A percentile compares a stretch with the other conserved stretches of the same genome.
phyloP scores from a whole-genome alignment of 2,113 vertebrate genomes.

The Sebastes fasciatus region DNA sequence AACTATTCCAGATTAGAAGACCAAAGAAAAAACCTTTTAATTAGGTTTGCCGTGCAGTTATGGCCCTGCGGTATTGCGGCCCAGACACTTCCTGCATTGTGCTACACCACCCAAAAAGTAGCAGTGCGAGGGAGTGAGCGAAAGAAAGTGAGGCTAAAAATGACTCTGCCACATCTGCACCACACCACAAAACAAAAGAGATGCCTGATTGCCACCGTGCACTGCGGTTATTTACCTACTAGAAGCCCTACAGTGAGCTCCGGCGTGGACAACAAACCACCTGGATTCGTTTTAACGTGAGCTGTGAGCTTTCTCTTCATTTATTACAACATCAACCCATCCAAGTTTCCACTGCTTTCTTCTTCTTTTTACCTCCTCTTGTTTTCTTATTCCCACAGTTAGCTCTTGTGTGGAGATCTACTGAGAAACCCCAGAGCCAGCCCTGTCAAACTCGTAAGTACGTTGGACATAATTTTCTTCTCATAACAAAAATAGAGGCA shows the following conservation, averaged over 20 bases:
- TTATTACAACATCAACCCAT: constrained; percentile 5
- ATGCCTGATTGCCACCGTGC: constrained; percentile 49
- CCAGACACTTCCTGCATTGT: constrained; percentile 81
- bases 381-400: constrained; percentile 35
- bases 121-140: constrained; percentile 52
- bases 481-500: constrained; percentile 75
- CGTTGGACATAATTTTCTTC: constrained; percentile 50
- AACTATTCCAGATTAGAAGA: constrained; percentile 77
- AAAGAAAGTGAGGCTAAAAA: constrained; percentile 82
- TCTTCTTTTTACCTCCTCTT: constrained; percentile 19
- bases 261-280: constrained; percentile 39
- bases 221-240: constrained; percentile 30
- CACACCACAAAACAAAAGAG: constrained; percentile 62
- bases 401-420: constrained; percentile 8
- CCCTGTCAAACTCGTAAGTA: constrained; percentile 40
- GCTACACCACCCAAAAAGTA: constrained; percentile 73
- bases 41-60: constrained; percentile 73
- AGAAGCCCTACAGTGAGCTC: constrained; percentile 10
- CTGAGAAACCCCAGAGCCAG: constrained; percentile 43
- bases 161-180: constrained; percentile 75
- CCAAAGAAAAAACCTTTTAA: constrained; percentile 79
- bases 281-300: constrained; percentile 22
- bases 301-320: constrained; percentile 31
- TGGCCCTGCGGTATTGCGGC: constrained; percentile 74
- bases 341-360: constrained; percentile 42